These are phyloP conservation scores for Stenchaetothrips biformis DNA, from an alignment of 2,888 invertebrate genomes.

Conservation along the genomic window DNA sequence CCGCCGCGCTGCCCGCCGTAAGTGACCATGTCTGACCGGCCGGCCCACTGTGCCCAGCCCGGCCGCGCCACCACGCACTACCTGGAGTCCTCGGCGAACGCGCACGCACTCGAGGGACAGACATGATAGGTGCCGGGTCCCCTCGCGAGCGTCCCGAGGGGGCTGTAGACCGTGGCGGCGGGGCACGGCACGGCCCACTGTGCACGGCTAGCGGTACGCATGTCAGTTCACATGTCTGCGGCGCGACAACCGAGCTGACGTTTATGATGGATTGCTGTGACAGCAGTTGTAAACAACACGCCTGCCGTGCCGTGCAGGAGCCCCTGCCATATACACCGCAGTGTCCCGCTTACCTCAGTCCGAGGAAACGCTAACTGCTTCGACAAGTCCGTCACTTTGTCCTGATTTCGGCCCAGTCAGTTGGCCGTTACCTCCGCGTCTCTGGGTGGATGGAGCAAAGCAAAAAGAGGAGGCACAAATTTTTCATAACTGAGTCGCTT, in stretches of 20 bases:
- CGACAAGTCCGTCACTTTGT: too few relatives aligned
- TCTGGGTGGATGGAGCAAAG: too few relatives aligned
- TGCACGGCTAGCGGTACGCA: neutral
- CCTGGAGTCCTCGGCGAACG: neutral
- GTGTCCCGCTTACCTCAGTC: neutral
- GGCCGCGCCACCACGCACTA: neutral
- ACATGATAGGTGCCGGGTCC: too few relatives aligned
- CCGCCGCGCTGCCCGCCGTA: neutral
- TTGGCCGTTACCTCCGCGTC: too few relatives aligned
- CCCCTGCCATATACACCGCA: neutral
- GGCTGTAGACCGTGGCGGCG: neutral
- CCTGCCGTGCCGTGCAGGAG: neutral
- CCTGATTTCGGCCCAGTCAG: too few relatives aligned
- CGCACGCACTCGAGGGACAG: too few relatives aligned
- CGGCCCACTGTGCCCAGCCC: neutral
- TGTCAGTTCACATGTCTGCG: constrained; percentile 10
- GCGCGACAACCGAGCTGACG: neutral
- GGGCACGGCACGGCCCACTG: neutral
- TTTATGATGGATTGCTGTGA: constrained; percentile 20
- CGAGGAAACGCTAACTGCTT: neutral
- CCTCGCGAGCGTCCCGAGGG: neutral
- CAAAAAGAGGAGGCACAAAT: too few relatives aligned
- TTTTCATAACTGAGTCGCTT: too few relatives aligned
- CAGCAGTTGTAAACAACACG: constrained; percentile 21
- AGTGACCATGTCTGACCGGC: neutral